Evolutionary conservation across 2,797 vertebrate species (phyloP).

Genomic region (Pyrocephalus nanus): DNA sequence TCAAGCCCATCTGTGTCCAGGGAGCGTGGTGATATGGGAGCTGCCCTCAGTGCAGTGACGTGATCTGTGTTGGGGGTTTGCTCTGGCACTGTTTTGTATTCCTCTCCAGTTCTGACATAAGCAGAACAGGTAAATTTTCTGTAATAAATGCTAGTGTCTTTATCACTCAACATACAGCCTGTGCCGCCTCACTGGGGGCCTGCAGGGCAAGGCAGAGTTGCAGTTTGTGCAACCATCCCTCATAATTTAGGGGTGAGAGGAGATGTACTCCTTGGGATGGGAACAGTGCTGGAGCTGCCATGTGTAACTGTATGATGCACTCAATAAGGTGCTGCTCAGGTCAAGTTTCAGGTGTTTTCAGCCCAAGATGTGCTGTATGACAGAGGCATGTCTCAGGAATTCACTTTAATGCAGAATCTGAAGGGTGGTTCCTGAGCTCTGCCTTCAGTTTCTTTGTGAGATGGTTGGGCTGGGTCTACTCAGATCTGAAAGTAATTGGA

Average conservation of each 20-base stretch:
- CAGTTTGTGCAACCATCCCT: background rate
- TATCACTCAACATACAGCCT: background rate
- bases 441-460: background rate
- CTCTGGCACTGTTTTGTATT: background rate
- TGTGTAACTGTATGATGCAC: background rate
- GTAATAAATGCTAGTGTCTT: background rate
- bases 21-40: background rate
- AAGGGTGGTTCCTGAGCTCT: background rate
- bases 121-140: background rate
- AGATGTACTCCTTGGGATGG: background rate
- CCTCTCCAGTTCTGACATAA: background rate
- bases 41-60: background rate
- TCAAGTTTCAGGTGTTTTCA: background rate
- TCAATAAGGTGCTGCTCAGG: background rate
- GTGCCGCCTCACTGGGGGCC: background rate
- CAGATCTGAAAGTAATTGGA: background rate
- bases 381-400: background rate
- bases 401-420: background rate
- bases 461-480: background rate
- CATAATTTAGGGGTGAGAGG: background rate
- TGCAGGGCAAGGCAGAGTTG: background rate
- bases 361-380: accelerated
- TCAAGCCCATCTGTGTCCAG: accelerated
- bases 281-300: background rate
- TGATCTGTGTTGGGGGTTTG: background rate